Base-by-base conservation (phyloP, 2,888 invertebrate species). In the Stenurella melanura region DNA sequence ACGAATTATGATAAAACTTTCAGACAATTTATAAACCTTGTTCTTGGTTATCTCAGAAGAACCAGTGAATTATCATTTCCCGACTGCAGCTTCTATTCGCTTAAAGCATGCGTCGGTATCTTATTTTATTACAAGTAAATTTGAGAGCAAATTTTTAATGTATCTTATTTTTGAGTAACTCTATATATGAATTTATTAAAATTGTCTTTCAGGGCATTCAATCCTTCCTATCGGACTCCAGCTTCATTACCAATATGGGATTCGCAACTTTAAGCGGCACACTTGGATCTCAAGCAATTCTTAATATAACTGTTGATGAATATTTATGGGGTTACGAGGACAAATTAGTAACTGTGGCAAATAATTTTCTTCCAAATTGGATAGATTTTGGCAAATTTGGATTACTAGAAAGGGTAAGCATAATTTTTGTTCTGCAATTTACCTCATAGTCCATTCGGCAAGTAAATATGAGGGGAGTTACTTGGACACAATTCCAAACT, bases 251-350 rank as follows among this genome's bases (percentile, higher is more conserved):
- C 0, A 93, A 93, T 50, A 84, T 93, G 67, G 94, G 92, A 0
- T 90, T 95, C 69, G 90, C 93, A 67, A 89, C 93, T 9, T 84
- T 95, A 73, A 89, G 92, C 1, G 90, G 90, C 56, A 90, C 90
- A 17, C 83, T 95, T 30, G 89, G 92, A 74, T 91, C 93, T 0
- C 87, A 93, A 82, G 91, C 95, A 0, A 92, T 96, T 78, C 87
- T 95, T 17, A 91, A 92, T 30, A 86, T 94, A 50, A 91, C 92
- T 0, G 93, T 94, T 0, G 89, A 95, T 74, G 94, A 96, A 34
- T 95, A 93, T 85, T 89, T 96, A 15, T 96, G 96, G 95, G 96
- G 96, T 0, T 96, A 96, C 87, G 92, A 95, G 1, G 96, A 97
- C 85, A 91, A 92, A 0, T 86, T 97, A 60, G 93, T 97, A 66